phyloP scores from a whole-genome alignment of 2,888 invertebrate species.

The Troides aeacus region DNA sequence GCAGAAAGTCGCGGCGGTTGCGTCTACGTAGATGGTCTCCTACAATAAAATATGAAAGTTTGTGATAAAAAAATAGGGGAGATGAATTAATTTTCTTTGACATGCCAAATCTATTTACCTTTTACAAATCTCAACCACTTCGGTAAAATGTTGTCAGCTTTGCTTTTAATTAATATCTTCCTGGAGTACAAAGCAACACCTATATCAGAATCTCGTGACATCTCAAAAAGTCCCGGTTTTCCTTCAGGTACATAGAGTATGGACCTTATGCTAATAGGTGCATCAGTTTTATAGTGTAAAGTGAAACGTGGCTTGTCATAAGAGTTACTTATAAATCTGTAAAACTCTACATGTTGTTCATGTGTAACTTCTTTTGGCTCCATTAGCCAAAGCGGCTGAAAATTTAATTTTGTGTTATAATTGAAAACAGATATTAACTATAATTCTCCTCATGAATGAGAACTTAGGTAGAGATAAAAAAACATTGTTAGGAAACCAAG shows the following conservation, averaged over 20 bases:
- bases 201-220: slow-evolving; percentile 90
- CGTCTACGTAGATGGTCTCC: too few species aligned
- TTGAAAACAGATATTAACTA: too few species aligned
- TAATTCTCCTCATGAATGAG: too few species aligned
- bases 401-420: slow-evolving; percentile 26
- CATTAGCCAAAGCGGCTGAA: slow-evolving; percentile 94
- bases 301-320: slow-evolving; percentile 94
- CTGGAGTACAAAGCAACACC: slow-evolving; percentile 95
- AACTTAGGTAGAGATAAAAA: too few species aligned
- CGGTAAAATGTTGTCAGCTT: slow-evolving; percentile 93
- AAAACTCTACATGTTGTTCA: slow-evolving; percentile 96
- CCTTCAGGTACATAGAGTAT: slow-evolving; percentile 96
- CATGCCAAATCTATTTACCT: slow-evolving; percentile 70
- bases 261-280: slow-evolving; percentile 93
- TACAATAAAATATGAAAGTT: too few species aligned
- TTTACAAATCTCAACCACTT: slow-evolving; percentile 97
- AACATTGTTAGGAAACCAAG: too few species aligned
- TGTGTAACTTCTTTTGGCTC: slow-evolving; percentile 92
- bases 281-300: slow-evolving; percentile 96
- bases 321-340: slow-evolving; percentile 91
- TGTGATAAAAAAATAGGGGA: not conserved
- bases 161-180: slow-evolving; percentile 95
- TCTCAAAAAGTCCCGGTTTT: slow-evolving; percentile 94
- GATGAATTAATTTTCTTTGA: not conserved
- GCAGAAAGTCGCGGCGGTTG: too few species aligned